These are phyloP conservation scores for Austrofundulus limnaeus DNA, from an alignment of 2,113 vertebrate species.

Conservation along the genomic window DNA sequence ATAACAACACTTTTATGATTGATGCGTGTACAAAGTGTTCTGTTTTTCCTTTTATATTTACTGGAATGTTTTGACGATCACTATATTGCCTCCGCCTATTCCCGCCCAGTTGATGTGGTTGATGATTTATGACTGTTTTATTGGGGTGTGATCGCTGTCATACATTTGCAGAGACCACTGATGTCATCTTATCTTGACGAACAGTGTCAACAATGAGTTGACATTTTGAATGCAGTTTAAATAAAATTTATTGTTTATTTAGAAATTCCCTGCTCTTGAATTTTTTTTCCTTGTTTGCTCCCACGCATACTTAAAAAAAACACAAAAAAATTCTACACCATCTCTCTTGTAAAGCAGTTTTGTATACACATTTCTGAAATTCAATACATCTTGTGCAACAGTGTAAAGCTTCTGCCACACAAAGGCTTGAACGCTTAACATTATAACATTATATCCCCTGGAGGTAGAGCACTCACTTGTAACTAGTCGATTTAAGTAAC, in stretches of 20 bases:
- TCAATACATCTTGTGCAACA: constrained; percentile 75
- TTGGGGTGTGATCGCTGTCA: constrained; percentile 26
- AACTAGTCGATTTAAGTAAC: constrained; percentile 71
- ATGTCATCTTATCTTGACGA: constrained; percentile 25
- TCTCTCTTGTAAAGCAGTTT: constrained; percentile 67
- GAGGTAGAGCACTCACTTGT: constrained; percentile 69
- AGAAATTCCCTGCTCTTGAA: background rate
- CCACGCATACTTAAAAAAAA: constrained; percentile 71
- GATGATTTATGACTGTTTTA: constrained; percentile 32
- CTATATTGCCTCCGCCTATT: background rate
- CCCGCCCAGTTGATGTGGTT: constrained; percentile 5
- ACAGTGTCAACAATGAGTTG: constrained; percentile 24
- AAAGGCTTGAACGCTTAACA: constrained; percentile 75
- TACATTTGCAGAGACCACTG: constrained; percentile 11
- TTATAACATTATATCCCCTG: constrained; percentile 64
- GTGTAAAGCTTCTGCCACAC: constrained; percentile 67
- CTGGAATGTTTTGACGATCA: constrained; percentile 19
- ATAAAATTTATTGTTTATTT: constrained; percentile 12
- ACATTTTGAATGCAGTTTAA: constrained; percentile 24
- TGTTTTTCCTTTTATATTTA: constrained; percentile 7
- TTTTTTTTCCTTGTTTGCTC: constrained; percentile 69
- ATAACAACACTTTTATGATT: background rate
- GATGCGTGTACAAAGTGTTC: background rate
- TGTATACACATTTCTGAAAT: constrained; percentile 78
- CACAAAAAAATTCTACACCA: constrained; percentile 33